These are phyloP conservation scores for Azemiops feae DNA, from an alignment of 2,113 vertebrate genomes.

Conservation along the genomic window DNA sequence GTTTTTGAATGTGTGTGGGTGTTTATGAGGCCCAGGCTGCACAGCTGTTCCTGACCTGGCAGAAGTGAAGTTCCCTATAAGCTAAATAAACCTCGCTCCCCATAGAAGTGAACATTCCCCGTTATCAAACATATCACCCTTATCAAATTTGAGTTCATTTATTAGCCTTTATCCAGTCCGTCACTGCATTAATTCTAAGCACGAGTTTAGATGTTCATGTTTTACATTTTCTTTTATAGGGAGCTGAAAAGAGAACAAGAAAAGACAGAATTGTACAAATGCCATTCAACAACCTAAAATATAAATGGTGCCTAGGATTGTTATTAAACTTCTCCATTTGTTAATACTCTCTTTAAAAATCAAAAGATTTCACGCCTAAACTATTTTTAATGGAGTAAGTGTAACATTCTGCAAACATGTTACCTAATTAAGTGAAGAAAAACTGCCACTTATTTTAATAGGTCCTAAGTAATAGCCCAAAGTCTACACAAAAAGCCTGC, in stretches of 20 bases:
- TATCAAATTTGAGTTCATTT: background rate
- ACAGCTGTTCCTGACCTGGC: background rate
- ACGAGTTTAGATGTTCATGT: background rate
- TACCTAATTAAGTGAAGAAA: background rate
- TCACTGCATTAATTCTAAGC: background rate
- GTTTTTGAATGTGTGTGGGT: background rate
- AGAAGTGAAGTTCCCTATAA: background rate
- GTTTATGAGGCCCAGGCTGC: background rate
- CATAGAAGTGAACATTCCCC: background rate
- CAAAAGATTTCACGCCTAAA: background rate
- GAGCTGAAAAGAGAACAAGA: background rate
- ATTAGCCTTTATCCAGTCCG: background rate
- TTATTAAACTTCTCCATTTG: background rate
- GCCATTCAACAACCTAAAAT: background rate
- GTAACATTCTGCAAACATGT: background rate
- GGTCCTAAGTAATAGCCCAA: background rate
- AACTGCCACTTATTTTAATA: background rate
- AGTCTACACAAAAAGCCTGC: background rate
- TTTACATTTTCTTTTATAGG: background rate
- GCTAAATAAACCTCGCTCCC: background rate
- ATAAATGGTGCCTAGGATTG: background rate
- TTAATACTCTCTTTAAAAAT: background rate
- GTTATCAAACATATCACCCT: background rate
- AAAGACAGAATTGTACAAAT: background rate
- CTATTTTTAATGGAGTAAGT: background rate